phyloP scores from a whole-genome alignment of 2,797 vertebrate species.

The Glossophaga mutica region DNA sequence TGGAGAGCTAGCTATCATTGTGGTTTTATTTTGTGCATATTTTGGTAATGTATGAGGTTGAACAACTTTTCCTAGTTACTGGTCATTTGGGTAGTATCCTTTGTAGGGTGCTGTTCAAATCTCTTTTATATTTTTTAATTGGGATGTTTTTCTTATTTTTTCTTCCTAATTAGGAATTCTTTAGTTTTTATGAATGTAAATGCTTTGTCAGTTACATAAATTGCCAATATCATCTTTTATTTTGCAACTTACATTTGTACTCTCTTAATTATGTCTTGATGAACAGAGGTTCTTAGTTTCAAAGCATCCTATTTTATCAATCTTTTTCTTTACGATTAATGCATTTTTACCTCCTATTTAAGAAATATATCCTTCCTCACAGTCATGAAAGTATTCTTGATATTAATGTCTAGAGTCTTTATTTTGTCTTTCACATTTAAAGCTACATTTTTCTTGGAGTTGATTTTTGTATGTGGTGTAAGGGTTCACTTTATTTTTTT shows the following conservation, averaged over 20 bases:
- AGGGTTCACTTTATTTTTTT: background rate
- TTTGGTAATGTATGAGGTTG: background rate
- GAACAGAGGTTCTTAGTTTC: background rate
- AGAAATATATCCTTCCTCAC: background rate
- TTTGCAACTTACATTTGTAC: background rate
- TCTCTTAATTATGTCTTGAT: background rate
- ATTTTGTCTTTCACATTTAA: background rate
- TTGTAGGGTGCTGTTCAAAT: background rate
- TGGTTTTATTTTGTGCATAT: conserved; percentile 4
- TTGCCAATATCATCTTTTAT: background rate
- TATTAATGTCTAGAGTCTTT: background rate
- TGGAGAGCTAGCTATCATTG: background rate
- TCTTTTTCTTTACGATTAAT: background rate
- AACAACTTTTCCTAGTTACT: background rate
- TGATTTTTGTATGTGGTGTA: background rate
- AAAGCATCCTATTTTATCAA: background rate
- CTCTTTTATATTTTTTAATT: background rate
- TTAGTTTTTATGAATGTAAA: background rate
- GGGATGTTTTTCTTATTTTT: background rate
- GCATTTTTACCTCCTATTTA: background rate
- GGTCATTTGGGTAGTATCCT: background rate
- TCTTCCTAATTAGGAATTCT: background rate
- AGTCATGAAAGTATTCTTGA: background rate
- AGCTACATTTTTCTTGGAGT: background rate
- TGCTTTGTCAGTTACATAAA: background rate